Evolutionary conservation across 2,113 vertebrate species (phyloP).

Genomic region (Colinus virginianus): DNA sequence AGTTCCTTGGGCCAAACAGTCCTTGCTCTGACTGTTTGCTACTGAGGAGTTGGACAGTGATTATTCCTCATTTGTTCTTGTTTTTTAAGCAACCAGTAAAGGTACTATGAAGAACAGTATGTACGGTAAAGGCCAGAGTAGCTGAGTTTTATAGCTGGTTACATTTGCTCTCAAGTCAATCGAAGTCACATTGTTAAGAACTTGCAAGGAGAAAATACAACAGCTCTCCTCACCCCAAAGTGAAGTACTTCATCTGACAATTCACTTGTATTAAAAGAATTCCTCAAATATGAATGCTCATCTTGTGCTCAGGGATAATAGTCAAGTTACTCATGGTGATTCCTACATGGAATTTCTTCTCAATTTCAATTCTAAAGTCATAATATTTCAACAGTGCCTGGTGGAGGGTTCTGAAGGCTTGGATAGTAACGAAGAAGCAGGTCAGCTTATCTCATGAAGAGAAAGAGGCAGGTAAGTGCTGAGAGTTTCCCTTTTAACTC

Average conservation of each 20-base stretch:
- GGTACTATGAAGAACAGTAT: not conserved
- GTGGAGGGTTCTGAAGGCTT: not conserved
- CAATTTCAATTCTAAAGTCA: not conserved
- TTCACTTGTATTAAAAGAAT: not conserved
- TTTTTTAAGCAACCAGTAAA: not conserved
- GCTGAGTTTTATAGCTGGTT: not conserved
- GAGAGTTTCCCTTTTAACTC: not conserved
- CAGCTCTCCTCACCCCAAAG: not conserved
- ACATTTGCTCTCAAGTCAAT: not conserved
- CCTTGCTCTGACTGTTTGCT: not conserved
- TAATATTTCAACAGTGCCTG: not conserved
- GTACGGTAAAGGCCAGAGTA: not conserved
- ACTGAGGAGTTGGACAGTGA: not conserved
- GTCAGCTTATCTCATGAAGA: not conserved
- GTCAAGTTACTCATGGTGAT: not conserved
- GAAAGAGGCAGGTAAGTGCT: not conserved
- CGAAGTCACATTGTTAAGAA: not conserved
- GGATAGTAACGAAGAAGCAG: rapidly evolving
- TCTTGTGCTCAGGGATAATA: not conserved
- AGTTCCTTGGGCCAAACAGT: constrained; percentile 20
- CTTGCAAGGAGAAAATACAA: not conserved
- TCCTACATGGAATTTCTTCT: rapidly evolving
- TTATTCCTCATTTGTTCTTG: not conserved
- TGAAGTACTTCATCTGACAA: not conserved
- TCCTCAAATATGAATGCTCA: not conserved